Conservation (phyloP, 2,888 invertebrate species). For the Leptinotarsa tumamoca region DNA sequence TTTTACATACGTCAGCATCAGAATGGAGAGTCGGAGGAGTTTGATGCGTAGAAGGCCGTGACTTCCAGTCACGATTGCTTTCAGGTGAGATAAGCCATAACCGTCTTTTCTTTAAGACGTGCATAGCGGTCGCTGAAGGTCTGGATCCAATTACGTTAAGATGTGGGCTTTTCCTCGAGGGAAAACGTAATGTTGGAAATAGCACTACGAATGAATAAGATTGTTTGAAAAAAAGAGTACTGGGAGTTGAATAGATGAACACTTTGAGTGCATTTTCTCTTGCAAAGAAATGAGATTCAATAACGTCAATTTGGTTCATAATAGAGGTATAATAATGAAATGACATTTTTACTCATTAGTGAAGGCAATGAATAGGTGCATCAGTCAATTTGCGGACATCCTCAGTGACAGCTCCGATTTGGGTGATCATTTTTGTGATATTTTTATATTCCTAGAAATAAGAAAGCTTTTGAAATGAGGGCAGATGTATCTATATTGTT, state of each 20-base stretch:
- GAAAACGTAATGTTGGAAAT: conserved; percentile 27
- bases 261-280: neutral
- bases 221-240: neutral
- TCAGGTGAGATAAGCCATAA: conserved; percentile 15
- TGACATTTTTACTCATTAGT: too few relatives aligned
- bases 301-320: too few relatives aligned
- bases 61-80: neutral
- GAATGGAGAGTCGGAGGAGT: neutral
- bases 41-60: neutral
- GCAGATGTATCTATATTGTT: too few relatives aligned
- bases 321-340: too few relatives aligned
- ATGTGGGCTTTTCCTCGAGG: conserved; percentile 49
- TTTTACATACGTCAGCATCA: neutral
- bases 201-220: neutral
- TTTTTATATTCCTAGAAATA: too few relatives aligned
- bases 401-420: too few relatives aligned
- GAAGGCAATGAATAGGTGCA: too few relatives aligned
- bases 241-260: neutral
- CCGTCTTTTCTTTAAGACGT: neutral
- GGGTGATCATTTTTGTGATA: too few relatives aligned
- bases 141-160: conserved; percentile 45
- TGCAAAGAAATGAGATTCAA: too few relatives aligned
- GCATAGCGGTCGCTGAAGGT: conserved; percentile 33
- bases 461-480: too few relatives aligned
- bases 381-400: too few relatives aligned